phyloP scores from a whole-genome alignment of 2,888 invertebrate genomes.

The Hemicrepidius hirtus region DNA sequence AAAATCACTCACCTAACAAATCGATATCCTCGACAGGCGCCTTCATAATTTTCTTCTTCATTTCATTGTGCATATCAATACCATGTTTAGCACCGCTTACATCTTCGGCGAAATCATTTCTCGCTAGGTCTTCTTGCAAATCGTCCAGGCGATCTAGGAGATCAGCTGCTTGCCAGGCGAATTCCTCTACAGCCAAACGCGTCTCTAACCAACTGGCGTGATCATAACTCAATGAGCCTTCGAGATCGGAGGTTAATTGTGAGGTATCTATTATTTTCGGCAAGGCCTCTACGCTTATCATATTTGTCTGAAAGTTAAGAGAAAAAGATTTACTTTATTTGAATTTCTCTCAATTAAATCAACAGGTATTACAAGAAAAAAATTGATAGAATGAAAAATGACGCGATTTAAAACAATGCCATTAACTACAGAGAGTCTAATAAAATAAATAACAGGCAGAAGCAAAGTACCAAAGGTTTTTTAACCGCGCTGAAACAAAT shows the following conservation, averaged over 20 bases:
- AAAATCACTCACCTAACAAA: constrained; percentile 82
- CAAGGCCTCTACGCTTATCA: constrained; percentile 96
- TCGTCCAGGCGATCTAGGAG: constrained; percentile 94
- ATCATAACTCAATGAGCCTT: constrained; percentile 95
- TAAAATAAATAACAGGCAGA: too few relatives aligned
- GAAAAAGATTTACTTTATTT: too few relatives aligned
- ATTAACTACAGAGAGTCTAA: too few relatives aligned
- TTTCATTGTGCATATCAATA: constrained; percentile 94
- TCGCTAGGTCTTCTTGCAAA: constrained; percentile 92
- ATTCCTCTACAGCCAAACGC: constrained; percentile 94
- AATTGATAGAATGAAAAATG: too few relatives aligned
- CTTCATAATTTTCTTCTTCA: constrained; percentile 94
- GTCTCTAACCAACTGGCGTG: constrained; percentile 98
- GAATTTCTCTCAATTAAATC: too few relatives aligned
- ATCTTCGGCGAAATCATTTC: constrained; percentile 96
- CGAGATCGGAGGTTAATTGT: constrained; percentile 95
- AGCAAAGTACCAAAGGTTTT: too few relatives aligned
- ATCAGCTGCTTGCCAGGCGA: constrained; percentile 97
- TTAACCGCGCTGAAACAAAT: too few relatives aligned
- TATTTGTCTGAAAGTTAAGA: constrained; percentile 86
- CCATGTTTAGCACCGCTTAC: constrained; percentile 93
- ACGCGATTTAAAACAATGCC: too few relatives aligned
- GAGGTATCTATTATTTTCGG: constrained; percentile 93
- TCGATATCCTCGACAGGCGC: constrained; percentile 96
- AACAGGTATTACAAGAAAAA: too few relatives aligned